A percentile compares a stretch with the other conserved stretches of the same genome.
These are phyloP conservation scores for Heterodera schachtii DNA, from an alignment of 1,140 invertebrate species.

Conservation along the genomic window DNA sequence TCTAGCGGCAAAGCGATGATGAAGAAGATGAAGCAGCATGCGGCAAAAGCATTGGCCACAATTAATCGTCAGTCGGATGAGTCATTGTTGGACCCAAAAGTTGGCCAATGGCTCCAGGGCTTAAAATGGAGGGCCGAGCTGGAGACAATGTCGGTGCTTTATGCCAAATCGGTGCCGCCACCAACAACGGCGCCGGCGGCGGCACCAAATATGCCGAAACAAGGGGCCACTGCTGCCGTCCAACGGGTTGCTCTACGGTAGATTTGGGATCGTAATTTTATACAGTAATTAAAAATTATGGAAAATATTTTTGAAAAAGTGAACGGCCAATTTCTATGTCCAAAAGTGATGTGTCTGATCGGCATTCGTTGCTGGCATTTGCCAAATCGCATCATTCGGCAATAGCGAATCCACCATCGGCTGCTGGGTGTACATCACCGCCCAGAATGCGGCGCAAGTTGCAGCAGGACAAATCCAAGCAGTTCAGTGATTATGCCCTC, in stretches of 20 bases:
- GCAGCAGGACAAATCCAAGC: neutral
- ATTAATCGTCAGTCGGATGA: neutral
- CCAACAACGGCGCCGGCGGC: neutral
- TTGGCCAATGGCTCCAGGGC: neutral
- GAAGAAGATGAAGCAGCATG: too few relatives aligned
- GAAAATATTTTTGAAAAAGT: neutral
- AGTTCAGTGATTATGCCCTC: neutral
- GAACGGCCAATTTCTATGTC: neutral
- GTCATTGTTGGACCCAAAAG: neutral
- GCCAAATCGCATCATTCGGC: neutral
- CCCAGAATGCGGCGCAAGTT: neutral
- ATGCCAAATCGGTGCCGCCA: slow-evolving; percentile 18
- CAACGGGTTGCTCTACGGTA: neutral
- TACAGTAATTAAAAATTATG: too few relatives aligned
- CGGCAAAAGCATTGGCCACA: too few relatives aligned
- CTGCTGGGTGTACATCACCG: neutral
- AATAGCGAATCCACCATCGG: neutral
- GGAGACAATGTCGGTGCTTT: slow-evolving; percentile 24
- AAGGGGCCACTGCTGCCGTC: neutral
- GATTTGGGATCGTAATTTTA: too few relatives aligned
- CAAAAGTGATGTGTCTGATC: neutral
- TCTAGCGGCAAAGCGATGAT: too few relatives aligned
- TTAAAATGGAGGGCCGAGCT: neutral
- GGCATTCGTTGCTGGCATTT: neutral
- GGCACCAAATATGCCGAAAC: neutral